phyloP scores from a whole-genome alignment of 2,113 vertebrate genomes.

The Neolamprologus modestus region DNA sequence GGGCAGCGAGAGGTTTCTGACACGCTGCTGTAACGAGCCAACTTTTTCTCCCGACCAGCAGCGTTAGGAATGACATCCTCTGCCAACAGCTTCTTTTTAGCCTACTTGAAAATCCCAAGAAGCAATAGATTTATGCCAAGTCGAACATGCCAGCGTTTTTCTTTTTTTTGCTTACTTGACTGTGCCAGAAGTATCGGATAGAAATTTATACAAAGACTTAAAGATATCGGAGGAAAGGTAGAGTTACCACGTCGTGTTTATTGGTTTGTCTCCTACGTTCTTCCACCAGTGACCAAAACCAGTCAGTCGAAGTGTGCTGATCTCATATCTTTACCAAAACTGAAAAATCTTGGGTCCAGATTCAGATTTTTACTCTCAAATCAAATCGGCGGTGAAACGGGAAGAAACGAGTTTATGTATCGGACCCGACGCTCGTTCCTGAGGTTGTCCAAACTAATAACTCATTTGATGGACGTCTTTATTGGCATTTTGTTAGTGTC shows the following conservation, averaged over 20 bases:
- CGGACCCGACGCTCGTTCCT: rapidly evolving
- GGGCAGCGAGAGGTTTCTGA: slow-evolving; percentile 42
- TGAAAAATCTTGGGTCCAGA: rapidly evolving
- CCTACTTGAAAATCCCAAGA: slow-evolving; percentile 63
- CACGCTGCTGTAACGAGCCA: slow-evolving; percentile 33
- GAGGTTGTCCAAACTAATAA: background rate
- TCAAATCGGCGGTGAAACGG: background rate
- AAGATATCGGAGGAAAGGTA: slow-evolving; percentile 7
- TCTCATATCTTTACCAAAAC: background rate
- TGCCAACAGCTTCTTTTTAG: slow-evolving; percentile 62
- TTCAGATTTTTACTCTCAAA: background rate
- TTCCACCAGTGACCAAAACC: background rate
- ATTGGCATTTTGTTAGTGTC: background rate
- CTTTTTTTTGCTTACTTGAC: slow-evolving; percentile 53
- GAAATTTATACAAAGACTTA: slow-evolving; percentile 32
- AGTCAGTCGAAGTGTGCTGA: rapidly evolving
- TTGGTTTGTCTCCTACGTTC: background rate
- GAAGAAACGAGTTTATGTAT: background rate
- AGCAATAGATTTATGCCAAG: slow-evolving; percentile 42
- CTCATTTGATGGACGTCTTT: background rate
- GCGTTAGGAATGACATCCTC: slow-evolving; percentile 47
- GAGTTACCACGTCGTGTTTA: background rate
- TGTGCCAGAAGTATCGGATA: background rate
- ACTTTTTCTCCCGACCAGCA: slow-evolving; percentile 54
- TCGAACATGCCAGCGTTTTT: slow-evolving; percentile 50